These are phyloP conservation scores for Cyprinodon variegatus DNA, from an alignment of 2,113 vertebrate species.

Conservation along the genomic window DNA sequence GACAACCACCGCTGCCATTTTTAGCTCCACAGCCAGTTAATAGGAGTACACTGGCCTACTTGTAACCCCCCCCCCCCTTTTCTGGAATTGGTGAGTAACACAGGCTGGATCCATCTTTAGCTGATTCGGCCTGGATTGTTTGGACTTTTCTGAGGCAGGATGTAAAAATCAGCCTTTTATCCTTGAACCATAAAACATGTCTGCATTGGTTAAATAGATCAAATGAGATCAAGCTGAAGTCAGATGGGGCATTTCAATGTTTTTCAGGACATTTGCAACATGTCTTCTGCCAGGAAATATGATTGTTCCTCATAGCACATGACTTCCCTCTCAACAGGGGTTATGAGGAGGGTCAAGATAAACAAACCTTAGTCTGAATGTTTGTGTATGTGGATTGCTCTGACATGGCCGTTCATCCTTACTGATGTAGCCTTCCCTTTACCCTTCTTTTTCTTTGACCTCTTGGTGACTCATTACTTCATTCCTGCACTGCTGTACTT, in stretches of 20 bases:
- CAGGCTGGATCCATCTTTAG: not conserved
- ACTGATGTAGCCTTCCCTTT: constrained; percentile 28
- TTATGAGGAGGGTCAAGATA: constrained; percentile 11
- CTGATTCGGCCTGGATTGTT: constrained; percentile 3
- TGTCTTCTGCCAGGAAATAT: constrained; percentile 41
- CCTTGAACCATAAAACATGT: not conserved
- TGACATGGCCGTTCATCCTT: not conserved
- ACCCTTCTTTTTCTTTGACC: constrained; percentile 3
- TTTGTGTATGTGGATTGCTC: not conserved
- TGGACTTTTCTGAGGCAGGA: not conserved
- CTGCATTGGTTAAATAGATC: not conserved
- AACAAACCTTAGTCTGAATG: not conserved
- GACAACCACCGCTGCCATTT: constrained; percentile 27
- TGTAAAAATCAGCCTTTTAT: not conserved
- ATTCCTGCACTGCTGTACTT: not conserved
- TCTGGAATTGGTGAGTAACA: constrained; percentile 10
- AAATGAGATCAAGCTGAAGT: not conserved
- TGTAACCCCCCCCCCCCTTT: constrained; percentile 6
- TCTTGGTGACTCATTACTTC: constrained; percentile 43
- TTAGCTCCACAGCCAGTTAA: constrained; percentile 32
- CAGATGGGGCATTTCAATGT: not conserved
- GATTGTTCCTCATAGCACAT: constrained; percentile 25
- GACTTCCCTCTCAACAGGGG: constrained; percentile 28
- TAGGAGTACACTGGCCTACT: constrained; percentile 35
- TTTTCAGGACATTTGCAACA: constrained; percentile 18